phyloP scores from a whole-genome alignment of 2,797 vertebrate genomes.

The Coendou prehensilis region DNA sequence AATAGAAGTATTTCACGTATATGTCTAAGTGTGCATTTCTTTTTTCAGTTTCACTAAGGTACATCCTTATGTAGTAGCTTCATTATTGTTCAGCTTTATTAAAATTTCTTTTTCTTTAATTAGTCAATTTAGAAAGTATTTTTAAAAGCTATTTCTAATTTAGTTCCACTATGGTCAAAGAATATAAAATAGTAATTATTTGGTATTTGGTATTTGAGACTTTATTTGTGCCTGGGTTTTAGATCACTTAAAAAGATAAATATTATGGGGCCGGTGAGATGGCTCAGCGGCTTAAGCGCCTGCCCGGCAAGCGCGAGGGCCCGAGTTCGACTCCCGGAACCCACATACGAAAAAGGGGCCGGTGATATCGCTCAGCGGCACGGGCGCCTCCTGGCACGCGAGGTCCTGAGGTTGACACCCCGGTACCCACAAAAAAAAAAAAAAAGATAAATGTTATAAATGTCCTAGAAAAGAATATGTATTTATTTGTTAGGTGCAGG shows the following conservation, averaged over 20 bases:
- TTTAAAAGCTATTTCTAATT: background rate
- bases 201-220: background rate
- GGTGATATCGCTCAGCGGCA: no score
- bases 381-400: background rate
- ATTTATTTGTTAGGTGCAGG: background rate
- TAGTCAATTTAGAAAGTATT: slow-evolving; percentile 23
- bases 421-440: no score
- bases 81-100: slow-evolving; percentile 7
- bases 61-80: background rate
- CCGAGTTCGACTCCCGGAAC: no score
- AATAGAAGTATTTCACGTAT: background rate
- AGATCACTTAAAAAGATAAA: slow-evolving; percentile 34
- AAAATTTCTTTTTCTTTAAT: background rate
- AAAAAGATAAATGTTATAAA: background rate
- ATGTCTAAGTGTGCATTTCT: background rate
- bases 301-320: no score
- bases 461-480: slow-evolving; percentile 13
- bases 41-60: background rate
- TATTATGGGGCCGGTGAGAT: background rate
- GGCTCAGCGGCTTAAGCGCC: no score
- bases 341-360: no score
- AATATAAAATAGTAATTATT: slow-evolving; percentile 31
- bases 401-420: no score
- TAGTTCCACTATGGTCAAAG: slow-evolving; percentile 39
- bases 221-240: slow-evolving; percentile 60